phyloP scores from a whole-genome alignment of 2,888 invertebrate species.

The Sympetrum striolatum region DNA sequence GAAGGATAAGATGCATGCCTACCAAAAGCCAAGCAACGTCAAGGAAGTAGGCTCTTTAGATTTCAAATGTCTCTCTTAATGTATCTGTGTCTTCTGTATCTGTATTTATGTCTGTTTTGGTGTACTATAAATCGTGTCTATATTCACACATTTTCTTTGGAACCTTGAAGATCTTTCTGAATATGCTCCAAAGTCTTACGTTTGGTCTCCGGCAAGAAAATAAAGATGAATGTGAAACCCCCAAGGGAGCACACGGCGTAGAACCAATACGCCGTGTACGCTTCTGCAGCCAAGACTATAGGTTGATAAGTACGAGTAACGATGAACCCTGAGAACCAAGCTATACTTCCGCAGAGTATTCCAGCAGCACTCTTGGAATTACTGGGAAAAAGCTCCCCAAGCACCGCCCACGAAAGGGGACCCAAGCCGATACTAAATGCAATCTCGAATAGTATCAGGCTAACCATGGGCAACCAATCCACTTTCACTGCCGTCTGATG shows the following conservation, averaged over 20 bases:
- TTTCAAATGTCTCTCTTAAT: too few relatives aligned
- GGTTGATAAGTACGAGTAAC: slow-evolving; percentile 58
- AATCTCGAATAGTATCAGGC: slow-evolving; percentile 68
- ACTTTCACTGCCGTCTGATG: slow-evolving; percentile 61
- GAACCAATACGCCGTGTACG: neutral
- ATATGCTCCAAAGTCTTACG: slow-evolving; percentile 11
- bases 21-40: too few relatives aligned
- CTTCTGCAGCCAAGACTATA: neutral
- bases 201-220: slow-evolving; percentile 14
- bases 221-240: neutral
- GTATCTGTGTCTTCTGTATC: too few relatives aligned
- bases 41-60: too few relatives aligned
- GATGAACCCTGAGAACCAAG: slow-evolving; percentile 66
- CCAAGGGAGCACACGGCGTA: neutral
- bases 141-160: too few relatives aligned
- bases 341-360: slow-evolving; percentile 68
- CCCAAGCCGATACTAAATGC: slow-evolving; percentile 70
- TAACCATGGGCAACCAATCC: slow-evolving; percentile 66
- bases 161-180: neutral
- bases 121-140: too few relatives aligned
- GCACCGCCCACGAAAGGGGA: slow-evolving; percentile 69
- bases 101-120: too few relatives aligned
- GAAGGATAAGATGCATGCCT: too few relatives aligned
- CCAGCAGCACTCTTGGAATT: slow-evolving; percentile 71
- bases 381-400: slow-evolving; percentile 70